These are phyloP conservation scores for Austrolebias charrua DNA, from an alignment of 2,797 vertebrate species.

Conservation along the genomic window DNA sequence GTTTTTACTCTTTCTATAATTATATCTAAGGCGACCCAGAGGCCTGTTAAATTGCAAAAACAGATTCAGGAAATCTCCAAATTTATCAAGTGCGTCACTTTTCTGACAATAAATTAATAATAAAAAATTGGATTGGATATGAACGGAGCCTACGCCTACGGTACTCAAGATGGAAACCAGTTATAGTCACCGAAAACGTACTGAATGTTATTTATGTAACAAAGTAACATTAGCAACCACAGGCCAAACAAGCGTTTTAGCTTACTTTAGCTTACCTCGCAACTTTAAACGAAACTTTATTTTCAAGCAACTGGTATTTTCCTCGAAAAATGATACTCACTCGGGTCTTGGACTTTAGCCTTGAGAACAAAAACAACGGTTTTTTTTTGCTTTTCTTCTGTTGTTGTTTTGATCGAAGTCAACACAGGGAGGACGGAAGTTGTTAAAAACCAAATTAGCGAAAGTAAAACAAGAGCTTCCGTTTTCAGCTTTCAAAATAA, in stretches of 20 bases:
- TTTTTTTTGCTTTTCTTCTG: neutral
- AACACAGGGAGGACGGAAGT: neutral
- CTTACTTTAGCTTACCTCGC: conserved; percentile 32
- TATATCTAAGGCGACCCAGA: too few relatives aligned
- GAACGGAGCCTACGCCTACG: too few relatives aligned
- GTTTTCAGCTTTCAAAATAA: conserved; percentile 34
- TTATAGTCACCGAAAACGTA: conserved; percentile 3
- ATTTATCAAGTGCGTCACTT: too few relatives aligned
- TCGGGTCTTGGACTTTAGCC: neutral
- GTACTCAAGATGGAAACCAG: too few relatives aligned
- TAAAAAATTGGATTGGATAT: too few relatives aligned
- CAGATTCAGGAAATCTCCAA: neutral
- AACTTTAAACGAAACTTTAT: neutral
- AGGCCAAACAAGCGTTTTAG: conserved; percentile 3
- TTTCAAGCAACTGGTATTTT: too few relatives aligned
- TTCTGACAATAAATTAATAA: too few relatives aligned
- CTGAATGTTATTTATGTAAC: conserved; percentile 2
- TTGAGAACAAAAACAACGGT: neutral
- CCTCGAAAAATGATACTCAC: too few relatives aligned
- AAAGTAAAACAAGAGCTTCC: neutral
- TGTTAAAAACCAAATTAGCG: neutral
- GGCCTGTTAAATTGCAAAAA: too few relatives aligned
- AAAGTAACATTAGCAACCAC: conserved; percentile 4
- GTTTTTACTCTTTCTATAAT: too few relatives aligned
- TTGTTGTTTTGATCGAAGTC: conserved; percentile 19